Base-by-base conservation (phyloP, 1,140 invertebrate species). In the Lamellibrachia luymesi region DNA sequence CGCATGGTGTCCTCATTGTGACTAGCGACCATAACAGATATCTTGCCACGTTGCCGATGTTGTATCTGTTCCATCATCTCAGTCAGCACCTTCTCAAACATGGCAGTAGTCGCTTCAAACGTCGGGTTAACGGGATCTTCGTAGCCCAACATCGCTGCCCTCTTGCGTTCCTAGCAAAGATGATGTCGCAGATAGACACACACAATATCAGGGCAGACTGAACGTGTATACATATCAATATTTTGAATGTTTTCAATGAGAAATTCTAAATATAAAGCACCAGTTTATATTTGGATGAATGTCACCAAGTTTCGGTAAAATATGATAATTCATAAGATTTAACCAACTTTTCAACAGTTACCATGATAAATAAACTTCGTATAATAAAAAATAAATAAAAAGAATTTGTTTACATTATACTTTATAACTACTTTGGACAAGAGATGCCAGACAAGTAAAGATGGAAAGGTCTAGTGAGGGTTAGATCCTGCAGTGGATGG, bases 1-100 rank as follows among this genome's bases (percentile, higher is more conserved):
- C 98, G 98, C 2, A 99, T 98, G 0, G 98, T 99, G 96, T 99
- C 98, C 97, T 99, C 98, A 96, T 99, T 99, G 96, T 99, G 99
- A 2, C 98, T 98, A 22, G 99, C 99, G 91, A 99, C 98, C 98
- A 99, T 99, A 93, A 99, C 98, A 94, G 98, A 98, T 94, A 99
- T 98, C 95, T 97, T 97, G 92, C 97, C 97, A 10, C 25, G 96
- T 8, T 90, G 51, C 49, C 92, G 89, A 25, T 90, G 80, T 91
- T 92, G 89, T 6, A 94, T 93, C 52, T 93, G 90, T 64, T 94
- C 91, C 90, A 95, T 90, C 52, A 93, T 92, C 80, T 93, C 38
- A 49, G 92, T 90, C 17, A 95, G 64, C 90, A 94, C 93, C 94
- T 97, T 97, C 95, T 99, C 98, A 96, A 98, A 99, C 97, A 98